Conservation (phyloP, 2,888 invertebrate genomes). For the Chaitophorus viminalis region DNA sequence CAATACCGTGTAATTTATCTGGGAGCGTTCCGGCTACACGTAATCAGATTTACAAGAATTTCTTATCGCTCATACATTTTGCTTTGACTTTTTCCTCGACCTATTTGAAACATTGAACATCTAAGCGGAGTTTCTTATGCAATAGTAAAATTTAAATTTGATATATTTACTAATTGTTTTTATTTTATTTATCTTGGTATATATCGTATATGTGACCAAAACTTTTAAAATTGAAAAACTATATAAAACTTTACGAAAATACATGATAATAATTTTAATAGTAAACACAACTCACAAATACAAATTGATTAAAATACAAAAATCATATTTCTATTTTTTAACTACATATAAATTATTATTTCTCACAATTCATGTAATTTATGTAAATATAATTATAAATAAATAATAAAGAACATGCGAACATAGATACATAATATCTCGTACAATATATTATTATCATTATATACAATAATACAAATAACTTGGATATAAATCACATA, state of each 20-base stretch:
- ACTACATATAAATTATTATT: background rate
- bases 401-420: background rate
- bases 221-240: too few species aligned
- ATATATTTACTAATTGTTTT: background rate
- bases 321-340: background rate
- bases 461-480: too few species aligned
- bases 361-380: background rate
- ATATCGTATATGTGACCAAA: too few species aligned
- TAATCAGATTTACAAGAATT: slow-evolving; percentile 45
- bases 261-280: too few species aligned
- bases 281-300: too few species aligned
- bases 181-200: background rate
- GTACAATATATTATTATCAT: too few species aligned
- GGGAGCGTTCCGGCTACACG: slow-evolving; percentile 32
- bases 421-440: too few species aligned
- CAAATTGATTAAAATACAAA: background rate
- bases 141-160: background rate
- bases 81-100: slow-evolving; percentile 27
- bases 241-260: too few species aligned
- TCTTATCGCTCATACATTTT: slow-evolving; percentile 19
- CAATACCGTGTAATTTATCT: slow-evolving; percentile 48
- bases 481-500: too few species aligned
- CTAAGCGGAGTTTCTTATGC: background rate
- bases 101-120: slow-evolving; percentile 17
- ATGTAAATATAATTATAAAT: background rate